Base-by-base conservation (phyloP, 2,113 vertebrate genomes). In the Neogale vison region DNA sequence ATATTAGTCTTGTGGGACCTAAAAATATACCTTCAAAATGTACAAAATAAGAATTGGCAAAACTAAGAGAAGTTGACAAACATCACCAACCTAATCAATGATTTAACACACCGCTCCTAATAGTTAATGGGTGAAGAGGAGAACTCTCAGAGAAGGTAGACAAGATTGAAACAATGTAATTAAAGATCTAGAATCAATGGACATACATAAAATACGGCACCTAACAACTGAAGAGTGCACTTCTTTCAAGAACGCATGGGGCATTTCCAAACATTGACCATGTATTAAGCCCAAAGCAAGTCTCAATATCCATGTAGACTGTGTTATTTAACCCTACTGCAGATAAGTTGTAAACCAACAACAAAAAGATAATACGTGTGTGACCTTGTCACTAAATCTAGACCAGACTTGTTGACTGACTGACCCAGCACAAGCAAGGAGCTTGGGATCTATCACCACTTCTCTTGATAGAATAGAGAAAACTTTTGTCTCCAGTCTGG, bases 391-490 rank as follows among this genome's bases (percentile, higher is more conserved):
- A 20, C 7, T 21, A 39, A 15, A 21, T 29, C 5, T 15, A 20
- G 71, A 7, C 21, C n/a, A 42, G 14, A n/a, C 14, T 61, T 34
- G 24, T 39, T 20, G 29, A 36, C 1, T 26, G 20, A 7, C 20
- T 1, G 29, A 71, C 9, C 52, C 1, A 0, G 31, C 14, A 26
- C 45, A 5, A 31, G 2, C 2, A 39, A 36, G 36, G 90, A 76
- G 7, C 20, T 24, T 69, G 20, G 55, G 26, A 24, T 12, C 34
- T 14, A 12, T 55, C 7, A 0, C 15, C 8, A 4, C 7, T 0
- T 63, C 69, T 61, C 14, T 0, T 29, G 4, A 6, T 6, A 61
- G 55, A 29, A 15, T 6, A 6, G 6, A 57, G n/a, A 36, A 57
- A 34, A 13, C 6, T 4, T 23, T 21, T 18, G 72, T 34, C 31